Conservation (phyloP, 2,797 vertebrate genomes). For the Hemibagrus guttatus region DNA sequence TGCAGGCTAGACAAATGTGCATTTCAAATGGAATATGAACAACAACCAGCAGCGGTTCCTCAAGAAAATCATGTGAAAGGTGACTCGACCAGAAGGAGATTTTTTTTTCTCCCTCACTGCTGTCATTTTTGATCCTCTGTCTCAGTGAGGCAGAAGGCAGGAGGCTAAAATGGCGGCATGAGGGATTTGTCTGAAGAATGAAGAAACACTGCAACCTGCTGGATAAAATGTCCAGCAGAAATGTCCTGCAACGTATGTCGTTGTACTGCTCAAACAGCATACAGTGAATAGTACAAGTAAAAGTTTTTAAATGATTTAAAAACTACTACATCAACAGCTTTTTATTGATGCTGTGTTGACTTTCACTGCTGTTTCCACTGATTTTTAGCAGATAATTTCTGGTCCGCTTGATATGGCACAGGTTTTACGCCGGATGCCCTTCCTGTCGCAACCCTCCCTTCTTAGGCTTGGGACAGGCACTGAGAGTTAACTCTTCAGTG, state of each 20-base stretch:
- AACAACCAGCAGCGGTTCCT: background rate
- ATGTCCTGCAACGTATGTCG: background rate
- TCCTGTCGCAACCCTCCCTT: too few species aligned
- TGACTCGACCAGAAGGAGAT: background rate
- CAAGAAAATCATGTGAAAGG: slow-evolving; percentile 1
- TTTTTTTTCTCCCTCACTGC: background rate
- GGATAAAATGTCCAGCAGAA: slow-evolving; percentile 43
- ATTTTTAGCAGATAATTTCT: too few species aligned
- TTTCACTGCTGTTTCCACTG: too few species aligned
- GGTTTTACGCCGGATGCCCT: too few species aligned
- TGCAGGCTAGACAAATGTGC: background rate
- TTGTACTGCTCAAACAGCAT: too few species aligned
- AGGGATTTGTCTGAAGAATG: background rate
- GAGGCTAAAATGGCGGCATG: slow-evolving; percentile 70
- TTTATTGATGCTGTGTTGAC: too few species aligned
- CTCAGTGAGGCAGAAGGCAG: background rate
- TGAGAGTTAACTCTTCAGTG: too few species aligned
- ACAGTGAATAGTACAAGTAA: too few species aligned
- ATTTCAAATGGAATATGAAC: background rate
- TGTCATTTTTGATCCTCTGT: slow-evolving; percentile 14
- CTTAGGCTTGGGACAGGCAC: too few species aligned
- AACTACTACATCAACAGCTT: too few species aligned
- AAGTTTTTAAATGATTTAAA: too few species aligned
- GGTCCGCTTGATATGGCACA: too few species aligned
- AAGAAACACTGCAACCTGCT: slow-evolving; percentile 73